Conservation (phyloP, 2,888 invertebrate genomes). For the Lucinisca nassula region DNA sequence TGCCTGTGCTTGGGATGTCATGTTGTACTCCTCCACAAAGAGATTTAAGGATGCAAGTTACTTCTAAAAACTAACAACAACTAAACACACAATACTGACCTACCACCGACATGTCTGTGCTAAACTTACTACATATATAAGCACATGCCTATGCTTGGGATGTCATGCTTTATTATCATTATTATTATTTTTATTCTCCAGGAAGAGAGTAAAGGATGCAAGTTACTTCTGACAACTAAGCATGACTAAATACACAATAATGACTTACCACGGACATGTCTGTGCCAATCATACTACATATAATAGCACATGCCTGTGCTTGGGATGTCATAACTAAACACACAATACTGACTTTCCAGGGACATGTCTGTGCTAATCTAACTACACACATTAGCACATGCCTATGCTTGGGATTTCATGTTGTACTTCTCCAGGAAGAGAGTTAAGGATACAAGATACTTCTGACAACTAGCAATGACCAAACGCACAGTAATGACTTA, state of each 20-base stretch:
- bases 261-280: not conserved
- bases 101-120: not conserved
- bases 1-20: not conserved
- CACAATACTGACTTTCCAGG: not conserved
- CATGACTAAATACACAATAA: too few species aligned
- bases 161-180: not conserved
- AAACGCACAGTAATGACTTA: too few species aligned
- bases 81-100: too few species aligned
- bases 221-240: too few species aligned
- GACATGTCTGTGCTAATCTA: not conserved
- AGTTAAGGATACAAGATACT: too few species aligned
- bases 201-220: too few species aligned
- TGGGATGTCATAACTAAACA: not conserved
- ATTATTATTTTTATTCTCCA: too few species aligned
- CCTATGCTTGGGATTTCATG: not conserved
- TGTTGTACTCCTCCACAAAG: too few species aligned
- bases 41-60: too few species aligned
- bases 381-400: not conserved
- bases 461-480: too few species aligned
- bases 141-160: not conserved
- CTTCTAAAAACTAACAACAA: too few species aligned
- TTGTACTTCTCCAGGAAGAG: not conserved
- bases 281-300: not conserved
- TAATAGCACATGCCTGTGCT: not conserved
- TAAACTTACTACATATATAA: not conserved